Percentiles rank a stretch among this genome's conserved stretches.
phyloP scores from a whole-genome alignment of 1,140 invertebrate genomes.

The Euborellia annulipes region DNA sequence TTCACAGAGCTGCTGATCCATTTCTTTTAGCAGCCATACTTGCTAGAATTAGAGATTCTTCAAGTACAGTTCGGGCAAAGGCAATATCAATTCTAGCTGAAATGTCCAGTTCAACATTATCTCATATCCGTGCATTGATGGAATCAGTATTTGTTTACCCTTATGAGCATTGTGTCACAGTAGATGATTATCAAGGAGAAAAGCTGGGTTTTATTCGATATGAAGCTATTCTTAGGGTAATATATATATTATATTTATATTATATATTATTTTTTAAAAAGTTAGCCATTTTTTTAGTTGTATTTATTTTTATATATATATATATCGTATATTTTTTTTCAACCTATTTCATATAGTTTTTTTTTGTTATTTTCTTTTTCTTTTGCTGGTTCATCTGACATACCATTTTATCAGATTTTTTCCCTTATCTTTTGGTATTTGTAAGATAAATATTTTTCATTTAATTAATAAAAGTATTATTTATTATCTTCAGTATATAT shows the following conservation, averaged over 20 bases:
- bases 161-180: conserved; percentile 14
- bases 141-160: conserved; percentile 27
- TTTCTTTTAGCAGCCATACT: conserved; percentile 33
- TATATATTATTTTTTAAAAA: neutral
- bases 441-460: too few species aligned
- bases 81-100: conserved; percentile 35
- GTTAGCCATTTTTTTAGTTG: too few species aligned
- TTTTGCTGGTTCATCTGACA: too few species aligned
- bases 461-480: too few species aligned
- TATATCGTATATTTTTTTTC: too few species aligned
- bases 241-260: neutral
- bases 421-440: too few species aligned
- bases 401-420: too few species aligned
- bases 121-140: conserved; percentile 24
- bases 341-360: too few species aligned
- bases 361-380: too few species aligned
- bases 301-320: too few species aligned
- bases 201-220: neutral
- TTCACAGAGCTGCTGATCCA: conserved; percentile 26
- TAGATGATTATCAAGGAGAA: neutral
- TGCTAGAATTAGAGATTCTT: conserved; percentile 34
- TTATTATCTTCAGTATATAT: too few species aligned
- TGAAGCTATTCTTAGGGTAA: conserved; percentile 4
- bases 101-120: conserved; percentile 27
- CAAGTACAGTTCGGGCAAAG: conserved; percentile 38